Evolutionary conservation across 2,113 vertebrate species (phyloP).

Genomic region (Austrofundulus limnaeus): DNA sequence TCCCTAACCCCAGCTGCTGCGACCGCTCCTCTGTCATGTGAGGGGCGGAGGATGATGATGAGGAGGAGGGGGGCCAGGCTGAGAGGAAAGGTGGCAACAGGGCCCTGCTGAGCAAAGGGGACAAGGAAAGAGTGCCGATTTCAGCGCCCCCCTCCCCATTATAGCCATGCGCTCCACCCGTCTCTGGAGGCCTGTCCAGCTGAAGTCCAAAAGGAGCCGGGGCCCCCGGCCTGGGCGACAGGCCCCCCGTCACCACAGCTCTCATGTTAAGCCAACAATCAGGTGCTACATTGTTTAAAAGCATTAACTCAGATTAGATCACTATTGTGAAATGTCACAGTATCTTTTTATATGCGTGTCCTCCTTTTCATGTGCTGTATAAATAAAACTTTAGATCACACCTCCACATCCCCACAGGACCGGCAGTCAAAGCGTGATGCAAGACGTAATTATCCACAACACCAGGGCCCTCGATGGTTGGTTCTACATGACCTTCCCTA

Average conservation of each 20-base stretch:
- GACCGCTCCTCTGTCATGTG: constrained; percentile 65
- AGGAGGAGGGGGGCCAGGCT: constrained; percentile 15
- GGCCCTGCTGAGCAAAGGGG: constrained; percentile 57
- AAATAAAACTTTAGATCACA: background rate
- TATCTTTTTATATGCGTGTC: constrained; percentile 16
- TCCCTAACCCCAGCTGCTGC: constrained; percentile 68
- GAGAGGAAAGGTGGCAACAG: constrained; percentile 68
- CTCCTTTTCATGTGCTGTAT: constrained; percentile 12
- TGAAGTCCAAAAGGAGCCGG: constrained; percentile 32
- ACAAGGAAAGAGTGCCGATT: constrained; percentile 53
- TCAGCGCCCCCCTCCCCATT: constrained; percentile 63
- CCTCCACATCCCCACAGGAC: background rate
- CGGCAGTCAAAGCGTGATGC: background rate
- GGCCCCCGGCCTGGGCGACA: constrained; percentile 14
- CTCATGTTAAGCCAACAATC: constrained; percentile 64
- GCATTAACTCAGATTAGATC: constrained; percentile 64
- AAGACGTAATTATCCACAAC: background rate
- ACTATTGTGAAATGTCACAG: constrained; percentile 60
- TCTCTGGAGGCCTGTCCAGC: constrained; percentile 32
- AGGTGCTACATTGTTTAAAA: constrained; percentile 71
- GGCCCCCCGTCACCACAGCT: constrained; percentile 38
- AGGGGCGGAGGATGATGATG: constrained; percentile 24
- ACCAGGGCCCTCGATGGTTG: no score
- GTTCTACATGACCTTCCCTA: no score
- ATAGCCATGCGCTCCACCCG: constrained; percentile 28